Evolutionary conservation across 2,888 invertebrate genomes (phyloP).

Genomic region (Adelphocoris suturalis): DNA sequence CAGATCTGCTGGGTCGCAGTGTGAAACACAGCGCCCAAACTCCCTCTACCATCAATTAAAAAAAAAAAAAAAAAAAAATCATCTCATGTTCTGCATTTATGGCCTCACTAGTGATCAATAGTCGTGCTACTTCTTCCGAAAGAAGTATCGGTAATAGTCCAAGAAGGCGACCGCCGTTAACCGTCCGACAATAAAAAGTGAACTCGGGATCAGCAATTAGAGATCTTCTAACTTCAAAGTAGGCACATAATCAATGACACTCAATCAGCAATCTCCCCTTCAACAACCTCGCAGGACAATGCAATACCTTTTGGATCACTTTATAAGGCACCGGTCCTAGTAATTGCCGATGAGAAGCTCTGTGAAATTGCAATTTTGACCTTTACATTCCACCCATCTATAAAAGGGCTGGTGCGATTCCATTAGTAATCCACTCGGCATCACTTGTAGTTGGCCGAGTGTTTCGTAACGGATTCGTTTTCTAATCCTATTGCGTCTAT

Average conservation of each 20-base stretch:
- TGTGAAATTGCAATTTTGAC: conserved; percentile 33
- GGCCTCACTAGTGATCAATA: too few species aligned
- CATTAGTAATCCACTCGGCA: conserved; percentile 13
- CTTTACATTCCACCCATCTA: conserved; percentile 7
- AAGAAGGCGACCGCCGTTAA: neutral
- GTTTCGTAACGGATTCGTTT: conserved; percentile 26
- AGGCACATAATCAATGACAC: neutral
- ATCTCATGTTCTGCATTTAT: too few species aligned
- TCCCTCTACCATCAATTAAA: too few species aligned
- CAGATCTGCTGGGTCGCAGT: too few species aligned
- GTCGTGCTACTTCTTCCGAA: too few species aligned
- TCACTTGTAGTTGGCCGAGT: neutral
- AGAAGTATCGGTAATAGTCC: too few species aligned
- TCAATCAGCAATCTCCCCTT: neutral
- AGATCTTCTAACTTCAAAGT: neutral
- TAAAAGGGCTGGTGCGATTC: neutral
- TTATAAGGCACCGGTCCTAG: conserved; percentile 39
- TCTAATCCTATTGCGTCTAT: conserved; percentile 11
- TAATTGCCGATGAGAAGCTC: conserved; percentile 16
- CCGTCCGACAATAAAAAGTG: neutral
- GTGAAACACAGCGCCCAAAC: too few species aligned
- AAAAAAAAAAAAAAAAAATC: too few species aligned
- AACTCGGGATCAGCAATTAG: neutral
- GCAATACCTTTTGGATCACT: conserved; percentile 24
- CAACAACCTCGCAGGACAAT: neutral